Evolutionary conservation across 2,113 vertebrate species (phyloP).

Genomic region (Neotragus moschatus): DNA sequence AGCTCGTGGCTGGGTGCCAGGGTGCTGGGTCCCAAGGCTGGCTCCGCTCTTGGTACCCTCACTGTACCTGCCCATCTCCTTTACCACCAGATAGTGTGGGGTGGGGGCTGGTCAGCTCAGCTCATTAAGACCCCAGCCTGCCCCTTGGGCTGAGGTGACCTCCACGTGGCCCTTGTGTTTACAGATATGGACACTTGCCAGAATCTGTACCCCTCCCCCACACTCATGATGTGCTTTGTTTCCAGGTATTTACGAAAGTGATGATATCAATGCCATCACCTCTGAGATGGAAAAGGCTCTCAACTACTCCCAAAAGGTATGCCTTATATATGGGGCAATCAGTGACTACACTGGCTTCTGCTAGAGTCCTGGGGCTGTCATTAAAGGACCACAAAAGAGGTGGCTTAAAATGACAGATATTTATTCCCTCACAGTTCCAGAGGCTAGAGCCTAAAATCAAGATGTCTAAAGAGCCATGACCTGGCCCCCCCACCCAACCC

Average conservation of each 20-base stretch:
- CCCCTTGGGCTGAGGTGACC: not conserved
- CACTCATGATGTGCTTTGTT: slow-evolving; percentile 9
- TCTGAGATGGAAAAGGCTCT: slow-evolving; percentile 84
- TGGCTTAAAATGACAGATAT: not conserved
- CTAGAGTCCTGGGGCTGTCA: not conserved
- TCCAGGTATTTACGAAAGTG: slow-evolving; percentile 85
- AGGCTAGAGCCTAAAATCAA: not conserved
- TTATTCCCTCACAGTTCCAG: not conserved
- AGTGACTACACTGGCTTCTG: accelerated
- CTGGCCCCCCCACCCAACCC: too few species aligned
- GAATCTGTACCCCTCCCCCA: not conserved
- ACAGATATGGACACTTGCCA: accelerated
- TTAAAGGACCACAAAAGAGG: not conserved
- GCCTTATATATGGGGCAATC: not conserved
- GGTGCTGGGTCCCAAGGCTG: not conserved
- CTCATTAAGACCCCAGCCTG: not conserved
- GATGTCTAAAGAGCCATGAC: not conserved
- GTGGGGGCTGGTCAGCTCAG: not conserved
- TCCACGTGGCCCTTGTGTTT: not conserved
- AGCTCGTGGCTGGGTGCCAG: not conserved
- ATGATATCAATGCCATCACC: slow-evolving; percentile 79
- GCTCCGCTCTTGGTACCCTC: not conserved
- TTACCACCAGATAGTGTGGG: not conserved
- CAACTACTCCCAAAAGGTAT: slow-evolving; percentile 84
- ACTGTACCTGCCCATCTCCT: not conserved